These are phyloP conservation scores for Molorchus minor DNA, from an alignment of 2,888 invertebrate species.

Conservation along the genomic window DNA sequence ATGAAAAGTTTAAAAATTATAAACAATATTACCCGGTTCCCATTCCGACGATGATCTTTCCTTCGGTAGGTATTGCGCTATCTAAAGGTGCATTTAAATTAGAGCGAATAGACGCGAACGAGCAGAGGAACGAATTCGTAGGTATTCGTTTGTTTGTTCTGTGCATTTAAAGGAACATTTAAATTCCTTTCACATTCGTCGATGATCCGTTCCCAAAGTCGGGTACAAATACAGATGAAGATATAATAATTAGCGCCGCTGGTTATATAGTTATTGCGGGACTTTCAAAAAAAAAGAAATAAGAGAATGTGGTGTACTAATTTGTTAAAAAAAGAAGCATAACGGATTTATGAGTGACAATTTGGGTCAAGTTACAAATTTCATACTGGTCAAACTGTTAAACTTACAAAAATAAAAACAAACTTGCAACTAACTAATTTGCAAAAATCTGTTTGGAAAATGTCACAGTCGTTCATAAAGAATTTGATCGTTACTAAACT, in stretches of 20 bases:
- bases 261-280: not conserved
- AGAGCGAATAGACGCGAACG: not conserved
- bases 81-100: not conserved
- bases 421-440: too few relatives aligned
- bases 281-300: too few relatives aligned
- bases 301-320: not conserved
- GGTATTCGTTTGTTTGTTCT: not conserved
- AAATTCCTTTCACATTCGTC: not conserved
- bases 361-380: too few relatives aligned
- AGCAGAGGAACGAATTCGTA: not conserved
- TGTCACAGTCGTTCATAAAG: not conserved
- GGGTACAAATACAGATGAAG: not conserved
- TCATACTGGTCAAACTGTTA: too few relatives aligned
- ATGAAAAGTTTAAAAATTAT: too few relatives aligned
- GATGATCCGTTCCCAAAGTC: not conserved
- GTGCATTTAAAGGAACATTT: too few relatives aligned
- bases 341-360: not conserved
- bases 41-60: too few relatives aligned
- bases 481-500: not conserved
- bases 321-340: not conserved
- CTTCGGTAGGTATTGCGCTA: not conserved
- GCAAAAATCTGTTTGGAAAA: too few relatives aligned
- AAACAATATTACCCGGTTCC: too few relatives aligned
- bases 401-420: too few relatives aligned
- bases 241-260: not conserved